Percentiles rank a stretch among this genome's conserved stretches.
Evolutionary conservation across 2,113 vertebrate species (phyloP).

Genomic region (Leptodactylus fuscus): DNA sequence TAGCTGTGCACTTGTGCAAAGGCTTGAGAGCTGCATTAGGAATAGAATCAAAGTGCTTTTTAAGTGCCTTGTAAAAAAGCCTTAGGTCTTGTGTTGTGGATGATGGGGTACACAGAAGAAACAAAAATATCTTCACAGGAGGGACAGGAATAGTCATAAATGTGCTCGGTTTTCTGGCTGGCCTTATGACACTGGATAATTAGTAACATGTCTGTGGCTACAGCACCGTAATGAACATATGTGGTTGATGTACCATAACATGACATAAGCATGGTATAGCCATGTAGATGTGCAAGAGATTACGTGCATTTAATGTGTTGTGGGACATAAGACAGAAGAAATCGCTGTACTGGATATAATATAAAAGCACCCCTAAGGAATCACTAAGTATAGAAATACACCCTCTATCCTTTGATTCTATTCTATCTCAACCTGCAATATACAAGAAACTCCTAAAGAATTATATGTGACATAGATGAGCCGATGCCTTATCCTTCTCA

Average conservation of each 20-base stretch:
- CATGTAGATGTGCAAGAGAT: no score
- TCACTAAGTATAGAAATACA: no score
- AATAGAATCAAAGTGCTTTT: background rate
- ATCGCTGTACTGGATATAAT: no score
- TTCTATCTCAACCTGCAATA: no score
- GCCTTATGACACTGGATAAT: constrained; percentile 4
- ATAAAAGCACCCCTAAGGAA: no score
- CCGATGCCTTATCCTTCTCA: no score
- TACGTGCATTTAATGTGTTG: no score
- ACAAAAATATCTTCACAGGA: background rate
- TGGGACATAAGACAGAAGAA: no score
- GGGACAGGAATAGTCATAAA: background rate
- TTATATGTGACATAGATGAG: no score
- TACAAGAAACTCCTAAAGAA: no score
- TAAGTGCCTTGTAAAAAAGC: background rate
- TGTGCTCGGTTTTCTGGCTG: background rate
- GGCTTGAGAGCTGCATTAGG: background rate
- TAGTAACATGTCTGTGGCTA: background rate
- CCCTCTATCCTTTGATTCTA: no score
- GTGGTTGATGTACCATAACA: background rate
- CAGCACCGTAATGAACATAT: constrained; percentile 13
- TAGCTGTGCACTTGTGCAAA: background rate
- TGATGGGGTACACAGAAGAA: background rate
- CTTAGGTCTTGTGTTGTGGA: background rate
- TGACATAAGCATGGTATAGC: no score